Evolutionary conservation across 2,888 invertebrate genomes (phyloP), one percentile per base, ranked within the genome.

Genomic region (Xylota segnis): DNA sequence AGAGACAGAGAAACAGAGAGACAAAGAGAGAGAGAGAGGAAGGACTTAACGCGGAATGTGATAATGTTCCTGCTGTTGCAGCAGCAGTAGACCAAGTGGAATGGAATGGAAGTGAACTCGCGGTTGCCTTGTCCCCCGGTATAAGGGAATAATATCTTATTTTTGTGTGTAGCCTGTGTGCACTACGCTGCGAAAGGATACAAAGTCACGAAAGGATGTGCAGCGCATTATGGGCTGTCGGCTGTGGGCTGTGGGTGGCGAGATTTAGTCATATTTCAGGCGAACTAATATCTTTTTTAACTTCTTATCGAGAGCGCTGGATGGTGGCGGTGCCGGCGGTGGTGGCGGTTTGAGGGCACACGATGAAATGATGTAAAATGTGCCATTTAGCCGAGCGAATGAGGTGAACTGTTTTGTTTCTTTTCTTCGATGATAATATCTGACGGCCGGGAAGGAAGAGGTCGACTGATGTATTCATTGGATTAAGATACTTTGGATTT

Each of bases 231-330:
- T 12, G 12, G 10, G 7, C 23, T 29, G 29, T 16, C 4, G 29
- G 9, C n/a, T 12, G n/a, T 12, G 27, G 10, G 34, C 6, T 7
- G n/a, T 43, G 37, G 32, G 14, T 29, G 18, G 27, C 34, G 29
- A 29, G 63, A 78, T 71, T 63, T 77, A 77, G 77, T 78, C 71
- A 71, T 78, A 56, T 50, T 78, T 78, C 78, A 63, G n/a, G 52
- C 63, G 56, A 78, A 78, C 63, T 71, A 58, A 71, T 78, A 65
- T 71, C 47, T 71, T 65, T 63, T 71, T 78, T 37, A 65, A 71
- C 56, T 71, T 71, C 71, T 71, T 71, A 71, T 71, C 78, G 56
- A 47, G 32, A 34, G 52, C 16, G 32, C 23, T 23, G 23, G 23
- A 23, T 23, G 23, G 3, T 3, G 23, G 23, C 23, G 23, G 23